These are phyloP conservation scores for Erethizon dorsatum DNA, from an alignment of 2,797 vertebrate species.

Conservation along the genomic window DNA sequence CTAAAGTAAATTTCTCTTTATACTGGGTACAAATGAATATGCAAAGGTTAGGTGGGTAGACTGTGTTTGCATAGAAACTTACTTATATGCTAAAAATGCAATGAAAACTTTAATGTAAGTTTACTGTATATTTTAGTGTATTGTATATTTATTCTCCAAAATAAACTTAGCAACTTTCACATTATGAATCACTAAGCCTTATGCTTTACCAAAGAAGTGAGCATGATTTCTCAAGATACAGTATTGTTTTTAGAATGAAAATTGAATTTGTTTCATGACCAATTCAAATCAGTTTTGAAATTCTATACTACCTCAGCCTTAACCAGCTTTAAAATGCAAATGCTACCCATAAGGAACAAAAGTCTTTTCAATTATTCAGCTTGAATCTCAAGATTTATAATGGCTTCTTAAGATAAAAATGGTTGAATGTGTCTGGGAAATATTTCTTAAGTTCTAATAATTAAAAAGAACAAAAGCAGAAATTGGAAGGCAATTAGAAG, in stretches of 20 bases:
- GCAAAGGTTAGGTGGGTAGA: conserved; percentile 17
- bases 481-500: conserved; percentile 49
- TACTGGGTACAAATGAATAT: conserved; percentile 46
- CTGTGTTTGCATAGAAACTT: conserved; percentile 60
- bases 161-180: conserved; percentile 73
- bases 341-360: conserved; percentile 77
- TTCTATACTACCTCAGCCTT: conserved; percentile 56
- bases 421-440: conserved; percentile 71
- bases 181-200: conserved; percentile 81
- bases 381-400: conserved; percentile 73
- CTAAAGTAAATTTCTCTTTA: conserved; percentile 68
- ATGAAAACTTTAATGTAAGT: conserved; percentile 68
- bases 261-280: conserved; percentile 80
- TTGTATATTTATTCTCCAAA: conserved; percentile 76
- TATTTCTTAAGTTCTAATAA: conserved; percentile 75
- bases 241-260: conserved; percentile 83
- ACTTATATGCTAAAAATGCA: conserved; percentile 70
- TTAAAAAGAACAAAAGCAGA: conserved; percentile 74
- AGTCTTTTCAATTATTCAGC: conserved; percentile 82
- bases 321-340: conserved; percentile 77
- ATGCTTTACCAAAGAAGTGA: conserved; percentile 76
- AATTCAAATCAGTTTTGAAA: conserved; percentile 78
- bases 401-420: conserved; percentile 73
- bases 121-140: conserved; percentile 75
- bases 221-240: conserved; percentile 79